phyloP scores from a whole-genome alignment of 2,888 invertebrate genomes.

The Idaea aversata region DNA sequence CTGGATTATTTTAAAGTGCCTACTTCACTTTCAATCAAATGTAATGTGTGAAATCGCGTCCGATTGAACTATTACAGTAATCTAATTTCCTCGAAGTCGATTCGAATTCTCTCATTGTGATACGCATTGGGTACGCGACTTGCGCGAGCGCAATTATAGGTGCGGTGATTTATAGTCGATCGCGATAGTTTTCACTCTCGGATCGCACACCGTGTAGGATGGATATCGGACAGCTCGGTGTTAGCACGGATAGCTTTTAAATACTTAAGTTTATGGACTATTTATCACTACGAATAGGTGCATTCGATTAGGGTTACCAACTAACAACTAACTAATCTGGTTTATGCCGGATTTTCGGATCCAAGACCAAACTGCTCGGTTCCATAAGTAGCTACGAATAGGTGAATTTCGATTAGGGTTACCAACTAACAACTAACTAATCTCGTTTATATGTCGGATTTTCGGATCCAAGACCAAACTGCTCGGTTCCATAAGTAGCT shows the following conservation, averaged over 20 bases:
- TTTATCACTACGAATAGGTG: neutral
- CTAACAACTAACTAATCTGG: neutral
- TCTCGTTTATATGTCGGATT: no score
- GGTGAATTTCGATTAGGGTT: no score
- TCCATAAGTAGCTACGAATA: neutral
- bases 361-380: neutral
- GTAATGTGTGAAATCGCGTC: neutral
- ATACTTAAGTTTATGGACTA: neutral
- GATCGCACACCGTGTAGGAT: constrained; percentile 31
- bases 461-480: no score
- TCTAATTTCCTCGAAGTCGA: neutral
- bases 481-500: no score
- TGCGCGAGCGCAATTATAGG: constrained; percentile 21
- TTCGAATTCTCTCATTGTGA: constrained; percentile 6
- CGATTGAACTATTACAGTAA: neutral
- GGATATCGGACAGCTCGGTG: neutral
- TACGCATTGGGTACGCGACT: constrained; percentile 8
- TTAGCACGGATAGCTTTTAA: neutral
- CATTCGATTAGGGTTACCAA: neutral
- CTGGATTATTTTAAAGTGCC: no score
- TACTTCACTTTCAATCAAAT: neutral
- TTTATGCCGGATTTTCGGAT: neutral
- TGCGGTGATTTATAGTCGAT: constrained; percentile 52
- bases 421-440: no score
- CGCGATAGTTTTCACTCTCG: constrained; percentile 64